Percentiles rank a stretch among this genome's conserved stretches.
These are phyloP conservation scores for Patiria miniata DNA, from an alignment of 35 echinoderm and acorn worm species.

Conservation along the genomic window DNA sequence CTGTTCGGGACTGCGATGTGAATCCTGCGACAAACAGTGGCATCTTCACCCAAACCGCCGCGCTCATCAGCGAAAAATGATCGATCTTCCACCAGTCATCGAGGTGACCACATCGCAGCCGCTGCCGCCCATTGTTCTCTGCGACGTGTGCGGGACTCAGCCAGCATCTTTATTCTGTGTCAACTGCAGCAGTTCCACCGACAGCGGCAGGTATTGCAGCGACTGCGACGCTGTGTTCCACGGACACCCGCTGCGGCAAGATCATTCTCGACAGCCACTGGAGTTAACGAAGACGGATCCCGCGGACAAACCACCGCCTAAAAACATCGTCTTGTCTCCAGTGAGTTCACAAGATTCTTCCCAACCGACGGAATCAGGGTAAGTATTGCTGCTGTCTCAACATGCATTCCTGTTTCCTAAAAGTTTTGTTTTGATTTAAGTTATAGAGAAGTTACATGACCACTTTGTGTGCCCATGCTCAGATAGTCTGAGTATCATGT, in stretches of 20 bases:
- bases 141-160: background rate
- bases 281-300: background rate
- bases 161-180: background rate
- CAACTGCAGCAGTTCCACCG: background rate
- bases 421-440: no score
- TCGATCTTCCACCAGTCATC: background rate
- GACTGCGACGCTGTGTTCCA: background rate
- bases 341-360: background rate
- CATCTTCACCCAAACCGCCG: conserved; percentile 43
- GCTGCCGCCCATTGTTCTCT: background rate
- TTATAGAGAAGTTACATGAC: no score
- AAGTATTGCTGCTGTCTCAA: no score
- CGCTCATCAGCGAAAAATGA: conserved; percentile 22
- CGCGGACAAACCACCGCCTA: background rate
- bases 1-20: conserved; percentile 45
- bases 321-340: conserved; percentile 4
- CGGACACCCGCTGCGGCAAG: background rate
- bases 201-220: background rate
- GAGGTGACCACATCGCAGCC: background rate
- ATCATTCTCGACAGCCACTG: background rate
- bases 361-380: background rate
- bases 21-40: conserved; percentile 57
- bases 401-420: no score
- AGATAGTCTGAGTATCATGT: no score
- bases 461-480: no score